Evolutionary conservation across 2,113 vertebrate species (phyloP).

Genomic region (rat (Rattus norvegicus)): GRCr8 NC_086023.1:55590001-55590500

Average conservation of each 20-base stretch:
- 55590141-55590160: background rate
- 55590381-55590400: background rate
- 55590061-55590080: background rate
- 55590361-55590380: background rate
- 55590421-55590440: background rate
- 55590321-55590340: background rate
- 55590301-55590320: background rate
- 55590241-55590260: background rate
- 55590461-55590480: background rate
- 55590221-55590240: background rate
- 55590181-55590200: background rate
- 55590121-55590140: background rate
- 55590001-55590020: background rate
- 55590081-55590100: background rate
- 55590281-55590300: background rate
- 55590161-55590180: background rate
- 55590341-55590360: background rate
- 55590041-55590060: background rate
- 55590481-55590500: background rate
- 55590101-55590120: background rate
- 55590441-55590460: background rate
- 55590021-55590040: background rate
- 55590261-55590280: background rate
- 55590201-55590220: background rate
- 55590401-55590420: background rate